A percentile compares a stretch with the other conserved stretches of the same genome.
These are phyloP conservation scores for Lithophane semibrunnea DNA, from an alignment of 2,888 invertebrate genomes.

Conservation along the genomic window DNA sequence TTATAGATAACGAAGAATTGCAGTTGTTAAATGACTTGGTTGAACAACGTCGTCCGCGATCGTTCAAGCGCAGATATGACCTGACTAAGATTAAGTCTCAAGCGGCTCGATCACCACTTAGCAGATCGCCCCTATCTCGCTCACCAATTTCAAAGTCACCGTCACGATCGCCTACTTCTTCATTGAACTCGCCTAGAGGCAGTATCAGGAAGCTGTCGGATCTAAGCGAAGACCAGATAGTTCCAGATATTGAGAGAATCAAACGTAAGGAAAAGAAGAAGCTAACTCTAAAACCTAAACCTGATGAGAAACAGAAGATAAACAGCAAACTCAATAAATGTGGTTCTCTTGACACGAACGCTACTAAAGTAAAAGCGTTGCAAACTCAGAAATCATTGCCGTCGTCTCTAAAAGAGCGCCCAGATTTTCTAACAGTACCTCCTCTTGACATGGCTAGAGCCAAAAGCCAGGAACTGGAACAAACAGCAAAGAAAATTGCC, in stretches of 20 bases:
- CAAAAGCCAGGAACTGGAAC: slow-evolving; percentile 91
- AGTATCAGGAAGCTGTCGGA: slow-evolving; percentile 89
- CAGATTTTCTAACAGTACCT: slow-evolving; percentile 89
- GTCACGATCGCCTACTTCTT: slow-evolving; percentile 89
- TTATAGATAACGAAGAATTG: slow-evolving; percentile 91
- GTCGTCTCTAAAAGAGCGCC: slow-evolving; percentile 88
- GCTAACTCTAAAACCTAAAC: slow-evolving; percentile 84
- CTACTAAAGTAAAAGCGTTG: slow-evolving; percentile 85
- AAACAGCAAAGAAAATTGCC: slow-evolving; percentile 86
- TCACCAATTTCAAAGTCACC: slow-evolving; percentile 89
- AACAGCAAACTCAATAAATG: slow-evolving; percentile 86
- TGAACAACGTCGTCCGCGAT: slow-evolving; percentile 87
- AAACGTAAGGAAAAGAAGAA: slow-evolving; percentile 88
- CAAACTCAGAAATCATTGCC: slow-evolving; percentile 90
- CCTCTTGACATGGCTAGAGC: slow-evolving; percentile 90
- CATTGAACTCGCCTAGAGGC: slow-evolving; percentile 88
- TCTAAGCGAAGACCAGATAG: slow-evolving; percentile 89
- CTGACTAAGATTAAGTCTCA: slow-evolving; percentile 84
- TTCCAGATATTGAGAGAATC: slow-evolving; percentile 88
- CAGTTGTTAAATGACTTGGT: slow-evolving; percentile 89
- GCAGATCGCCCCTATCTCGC: slow-evolving; percentile 85
- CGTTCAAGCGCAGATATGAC: slow-evolving; percentile 88
- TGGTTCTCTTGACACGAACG: slow-evolving; percentile 88
- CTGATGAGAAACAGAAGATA: slow-evolving; percentile 85
- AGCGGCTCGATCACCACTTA: slow-evolving; percentile 85